Conservation (phyloP, 2,113 vertebrate genomes). For the Fregata magnificens region DNA sequence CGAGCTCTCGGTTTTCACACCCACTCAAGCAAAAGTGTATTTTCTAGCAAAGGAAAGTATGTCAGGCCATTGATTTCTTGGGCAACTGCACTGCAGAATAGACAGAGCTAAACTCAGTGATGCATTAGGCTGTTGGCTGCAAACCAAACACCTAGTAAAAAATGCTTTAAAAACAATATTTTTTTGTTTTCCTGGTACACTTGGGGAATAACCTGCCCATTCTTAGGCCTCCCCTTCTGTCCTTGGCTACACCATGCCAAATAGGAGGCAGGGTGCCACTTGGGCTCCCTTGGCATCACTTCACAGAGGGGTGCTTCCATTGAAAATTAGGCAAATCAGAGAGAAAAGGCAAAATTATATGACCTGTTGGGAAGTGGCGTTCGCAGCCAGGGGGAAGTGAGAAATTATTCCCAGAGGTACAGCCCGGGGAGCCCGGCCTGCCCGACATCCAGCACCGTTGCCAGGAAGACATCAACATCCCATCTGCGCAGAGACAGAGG, state of each 20-base stretch:
- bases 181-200: background rate
- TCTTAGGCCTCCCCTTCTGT: background rate
- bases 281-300: background rate
- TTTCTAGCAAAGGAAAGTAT: slow-evolving; percentile 22
- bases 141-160: slow-evolving; percentile 16
- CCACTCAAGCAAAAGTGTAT: slow-evolving; percentile 26
- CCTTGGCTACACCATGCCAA: background rate
- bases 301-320: background rate
- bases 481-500: fast-evolving
- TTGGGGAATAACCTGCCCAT: background rate
- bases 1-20: background rate
- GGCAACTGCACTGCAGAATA: background rate
- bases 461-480: background rate
- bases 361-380: background rate
- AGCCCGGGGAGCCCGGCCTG: background rate
- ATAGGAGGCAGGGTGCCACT: background rate
- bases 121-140: slow-evolving; percentile 8
- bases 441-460: background rate
- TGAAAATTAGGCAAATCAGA: background rate
- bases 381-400: background rate
- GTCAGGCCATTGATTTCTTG: slow-evolving; percentile 49
- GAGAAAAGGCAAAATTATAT: background rate
- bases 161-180: background rate
- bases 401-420: background rate
- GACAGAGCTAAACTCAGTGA: background rate